Percentiles rank a stretch among this genome's conserved stretches.
phyloP scores from a whole-genome alignment of 2,113 vertebrate genomes.

The Chauna torquata region DNA sequence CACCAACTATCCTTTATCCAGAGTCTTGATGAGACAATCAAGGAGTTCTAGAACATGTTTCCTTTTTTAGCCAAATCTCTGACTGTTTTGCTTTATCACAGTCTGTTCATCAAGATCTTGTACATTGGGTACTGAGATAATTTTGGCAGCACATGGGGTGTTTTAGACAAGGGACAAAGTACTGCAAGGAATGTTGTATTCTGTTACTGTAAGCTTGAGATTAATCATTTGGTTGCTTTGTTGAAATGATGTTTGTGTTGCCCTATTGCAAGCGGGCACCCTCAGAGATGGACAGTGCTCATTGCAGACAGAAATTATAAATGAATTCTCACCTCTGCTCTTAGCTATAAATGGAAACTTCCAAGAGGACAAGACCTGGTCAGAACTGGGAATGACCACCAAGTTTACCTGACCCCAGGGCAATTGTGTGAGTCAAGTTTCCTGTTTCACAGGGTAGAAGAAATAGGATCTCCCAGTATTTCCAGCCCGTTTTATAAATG shows the following conservation, averaged over 20 bases:
- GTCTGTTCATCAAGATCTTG: neutral
- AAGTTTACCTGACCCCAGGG: neutral
- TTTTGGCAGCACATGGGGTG: neutral
- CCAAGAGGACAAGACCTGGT: neutral
- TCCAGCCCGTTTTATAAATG: neutral
- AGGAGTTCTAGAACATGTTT: slow-evolving; percentile 21
- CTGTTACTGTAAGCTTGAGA: neutral
- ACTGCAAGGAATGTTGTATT: slow-evolving; percentile 1
- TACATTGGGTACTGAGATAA: neutral
- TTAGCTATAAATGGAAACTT: neutral
- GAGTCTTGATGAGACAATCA: neutral
- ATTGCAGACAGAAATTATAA: neutral
- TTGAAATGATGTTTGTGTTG: neutral
- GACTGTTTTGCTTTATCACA: neutral
- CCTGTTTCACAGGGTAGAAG: neutral
- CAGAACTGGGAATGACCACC: neutral
- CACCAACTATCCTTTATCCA: neutral
- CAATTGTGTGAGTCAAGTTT: neutral
- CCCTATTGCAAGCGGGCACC: neutral
- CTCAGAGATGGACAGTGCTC: neutral
- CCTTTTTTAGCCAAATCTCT: slow-evolving; percentile 37
- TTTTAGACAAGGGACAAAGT: neutral
- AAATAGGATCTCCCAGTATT: neutral
- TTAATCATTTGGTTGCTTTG: neutral
- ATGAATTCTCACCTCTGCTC: neutral